A percentile compares a stretch with the other conserved stretches of the same genome.
These are phyloP conservation scores for Ailuropoda melanoleuca DNA, from an alignment of 2,113 vertebrate species.

Conservation along the genomic window DNA sequence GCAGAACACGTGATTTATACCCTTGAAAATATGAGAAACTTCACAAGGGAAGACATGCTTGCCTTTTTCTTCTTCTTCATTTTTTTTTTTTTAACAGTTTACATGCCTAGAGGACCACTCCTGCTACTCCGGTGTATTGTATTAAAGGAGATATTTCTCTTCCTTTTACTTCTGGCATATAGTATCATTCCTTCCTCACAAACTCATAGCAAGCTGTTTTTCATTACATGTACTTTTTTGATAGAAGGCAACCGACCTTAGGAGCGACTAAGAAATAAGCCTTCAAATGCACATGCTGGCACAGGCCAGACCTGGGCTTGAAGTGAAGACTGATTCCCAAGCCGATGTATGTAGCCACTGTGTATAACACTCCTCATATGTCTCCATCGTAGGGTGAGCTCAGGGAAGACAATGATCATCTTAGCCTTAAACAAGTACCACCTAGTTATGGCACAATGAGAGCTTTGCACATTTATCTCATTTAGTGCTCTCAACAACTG, in stretches of 20 bases:
- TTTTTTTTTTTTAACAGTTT: neutral
- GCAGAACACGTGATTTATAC: neutral
- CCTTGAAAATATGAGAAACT: rapidly evolving
- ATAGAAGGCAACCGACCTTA: neutral
- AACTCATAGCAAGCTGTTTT: neutral
- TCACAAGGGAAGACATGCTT: too few relatives aligned
- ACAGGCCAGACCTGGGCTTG: neutral
- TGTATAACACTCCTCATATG: neutral
- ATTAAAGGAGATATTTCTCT: neutral
- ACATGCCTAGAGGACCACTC: rapidly evolving
- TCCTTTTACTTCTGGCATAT: neutral
- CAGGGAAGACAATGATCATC: neutral
- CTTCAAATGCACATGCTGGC: neutral
- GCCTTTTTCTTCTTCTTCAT: neutral
- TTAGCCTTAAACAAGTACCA: neutral
- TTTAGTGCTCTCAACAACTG: neutral
- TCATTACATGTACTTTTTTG: neutral
- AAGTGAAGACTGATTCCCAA: neutral
- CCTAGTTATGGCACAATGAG: neutral
- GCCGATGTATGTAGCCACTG: neutral
- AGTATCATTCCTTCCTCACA: neutral
- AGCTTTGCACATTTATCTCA: neutral
- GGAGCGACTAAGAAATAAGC: neutral
- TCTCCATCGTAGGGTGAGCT: neutral
- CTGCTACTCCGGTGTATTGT: too few relatives aligned